These are phyloP conservation scores for Apotomis turbidana DNA, from an alignment of 2,888 invertebrate genomes.

Conservation along the genomic window DNA sequence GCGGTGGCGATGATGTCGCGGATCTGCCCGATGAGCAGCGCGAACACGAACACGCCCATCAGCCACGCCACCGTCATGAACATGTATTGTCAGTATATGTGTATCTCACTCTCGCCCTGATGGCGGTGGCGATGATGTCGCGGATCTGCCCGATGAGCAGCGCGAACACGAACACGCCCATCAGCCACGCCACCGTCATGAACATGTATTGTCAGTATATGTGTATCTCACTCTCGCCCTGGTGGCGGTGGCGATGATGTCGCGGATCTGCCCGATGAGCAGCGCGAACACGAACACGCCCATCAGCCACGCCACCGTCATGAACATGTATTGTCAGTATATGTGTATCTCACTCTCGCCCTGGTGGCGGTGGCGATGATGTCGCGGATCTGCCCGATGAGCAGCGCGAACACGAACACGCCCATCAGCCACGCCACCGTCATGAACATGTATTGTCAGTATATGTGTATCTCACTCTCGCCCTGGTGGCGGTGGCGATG, in stretches of 20 bases:
- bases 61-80: slow-evolving; percentile 98
- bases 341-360: slow-evolving; percentile 70
- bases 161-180: slow-evolving; percentile 98
- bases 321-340: slow-evolving; percentile 88
- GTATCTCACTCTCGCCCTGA: slow-evolving; percentile 82
- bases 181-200: slow-evolving; percentile 97
- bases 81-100: slow-evolving; percentile 82
- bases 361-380: slow-evolving; percentile 94
- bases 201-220: slow-evolving; percentile 86
- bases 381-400: slow-evolving; percentile 96
- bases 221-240: slow-evolving; percentile 78
- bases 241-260: slow-evolving; percentile 95
- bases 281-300: slow-evolving; percentile 98
- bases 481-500: slow-evolving; percentile 92
- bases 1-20: slow-evolving; percentile 96
- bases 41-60: slow-evolving; percentile 98
- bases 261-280: slow-evolving; percentile 96
- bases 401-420: slow-evolving; percentile 96
- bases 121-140: slow-evolving; percentile 95
- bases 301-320: slow-evolving; percentile 97
- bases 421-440: slow-evolving; percentile 97
- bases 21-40: slow-evolving; percentile 96
- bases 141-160: slow-evolving; percentile 96
- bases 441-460: slow-evolving; percentile 91
- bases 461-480: slow-evolving; percentile 65